Conservation (phyloP, 2,888 invertebrate genomes). For the Heteropelma amictum region DNA sequence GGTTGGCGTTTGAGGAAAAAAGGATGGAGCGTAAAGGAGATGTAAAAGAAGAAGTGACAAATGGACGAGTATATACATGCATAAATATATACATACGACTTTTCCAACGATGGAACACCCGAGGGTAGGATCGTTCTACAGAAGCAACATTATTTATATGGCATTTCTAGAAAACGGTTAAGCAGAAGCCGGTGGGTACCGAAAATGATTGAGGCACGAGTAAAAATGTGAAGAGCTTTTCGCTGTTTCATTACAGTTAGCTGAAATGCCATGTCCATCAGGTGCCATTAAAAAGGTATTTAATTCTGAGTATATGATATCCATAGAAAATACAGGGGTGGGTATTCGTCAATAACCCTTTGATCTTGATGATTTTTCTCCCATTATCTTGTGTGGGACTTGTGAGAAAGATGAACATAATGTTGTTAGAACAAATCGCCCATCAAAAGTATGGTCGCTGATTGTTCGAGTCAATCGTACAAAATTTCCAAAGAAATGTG, state of each 20-base stretch:
- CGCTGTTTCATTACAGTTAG: neutral
- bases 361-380: no score
- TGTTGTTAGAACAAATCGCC: no score
- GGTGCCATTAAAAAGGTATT: neutral
- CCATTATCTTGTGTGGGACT: no score
- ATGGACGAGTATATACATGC: conserved; percentile 5
- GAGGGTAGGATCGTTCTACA: neutral
- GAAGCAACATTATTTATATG: conserved; percentile 42
- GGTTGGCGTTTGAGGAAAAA: neutral
- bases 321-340: no score
- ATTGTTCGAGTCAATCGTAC: conserved; percentile 19
- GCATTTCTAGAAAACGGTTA: conserved; percentile 45
- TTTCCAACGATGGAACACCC: neutral
- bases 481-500: conserved; percentile 26
- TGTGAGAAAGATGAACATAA: no score
- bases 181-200: neutral
- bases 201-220: conserved; percentile 2
- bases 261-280: no score
- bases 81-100: neutral
- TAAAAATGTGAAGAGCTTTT: conserved; percentile 8
- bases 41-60: neutral
- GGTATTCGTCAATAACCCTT: no score
- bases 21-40: neutral
- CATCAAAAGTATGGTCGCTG: neutral
- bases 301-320: no score